Conservation (phyloP, 2,797 vertebrate genomes). For the Eremophila alpestris region DNA sequence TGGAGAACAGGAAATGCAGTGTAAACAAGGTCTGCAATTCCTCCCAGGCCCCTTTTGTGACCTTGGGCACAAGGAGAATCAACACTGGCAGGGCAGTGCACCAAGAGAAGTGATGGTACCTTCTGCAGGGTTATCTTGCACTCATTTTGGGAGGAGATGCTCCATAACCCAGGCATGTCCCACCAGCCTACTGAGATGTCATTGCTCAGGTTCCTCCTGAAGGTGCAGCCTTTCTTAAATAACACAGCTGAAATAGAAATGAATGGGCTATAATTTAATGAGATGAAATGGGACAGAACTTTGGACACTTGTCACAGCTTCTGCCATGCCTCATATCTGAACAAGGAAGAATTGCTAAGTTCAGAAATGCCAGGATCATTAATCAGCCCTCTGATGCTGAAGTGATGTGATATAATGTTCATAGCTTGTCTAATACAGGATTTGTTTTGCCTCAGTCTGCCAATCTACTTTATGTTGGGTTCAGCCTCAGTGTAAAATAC, state of each 20-base stretch:
- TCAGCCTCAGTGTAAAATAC: background rate
- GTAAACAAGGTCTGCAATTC: background rate
- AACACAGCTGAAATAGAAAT: constrained; percentile 28
- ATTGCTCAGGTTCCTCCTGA: background rate
- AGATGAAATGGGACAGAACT: constrained; percentile 22
- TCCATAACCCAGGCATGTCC: background rate
- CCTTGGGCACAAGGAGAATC: background rate
- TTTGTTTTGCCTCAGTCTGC: constrained; percentile 4
- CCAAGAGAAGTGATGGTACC: rapidly evolving
- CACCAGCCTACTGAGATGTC: background rate
- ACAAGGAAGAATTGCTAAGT: background rate
- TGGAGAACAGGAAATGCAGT: background rate
- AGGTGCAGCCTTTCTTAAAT: constrained; percentile 38
- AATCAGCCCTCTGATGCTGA: constrained; percentile 17
- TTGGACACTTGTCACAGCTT: background rate
- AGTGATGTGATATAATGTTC: constrained; percentile 13
- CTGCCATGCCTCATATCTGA: background rate
- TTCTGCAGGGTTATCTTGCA: background rate
- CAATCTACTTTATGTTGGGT: background rate
- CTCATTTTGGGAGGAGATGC: background rate
- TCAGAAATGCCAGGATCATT: constrained; percentile 44
- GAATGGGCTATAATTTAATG: background rate
- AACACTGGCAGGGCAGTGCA: background rate
- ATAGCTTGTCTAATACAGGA: constrained; percentile 9
- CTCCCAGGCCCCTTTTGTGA: background rate